Base-by-base conservation (phyloP, 2,113 vertebrate genomes). In the Embiotoca jacksoni region DNA sequence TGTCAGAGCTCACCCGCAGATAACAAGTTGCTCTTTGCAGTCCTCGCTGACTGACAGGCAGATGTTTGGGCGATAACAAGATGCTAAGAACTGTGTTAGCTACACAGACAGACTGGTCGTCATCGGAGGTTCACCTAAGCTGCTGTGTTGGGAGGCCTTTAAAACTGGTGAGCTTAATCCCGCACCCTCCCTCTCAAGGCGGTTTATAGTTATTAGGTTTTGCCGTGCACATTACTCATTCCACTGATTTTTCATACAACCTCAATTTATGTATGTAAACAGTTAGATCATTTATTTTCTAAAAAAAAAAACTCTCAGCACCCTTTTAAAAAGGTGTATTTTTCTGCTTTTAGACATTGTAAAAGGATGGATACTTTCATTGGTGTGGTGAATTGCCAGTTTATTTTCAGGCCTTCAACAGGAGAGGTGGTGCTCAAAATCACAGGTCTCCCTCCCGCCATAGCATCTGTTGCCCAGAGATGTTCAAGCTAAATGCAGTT, bases 1-100 rank as follows among this genome's bases (percentile, higher is more conserved):
- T 72, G 73, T 58, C 46, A 1, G 41, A 74, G 69, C 36, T 57
- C 61, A n/a, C 10, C 16, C 7, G 6, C 49, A 71, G 75, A 65
- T 44, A 61, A 69, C 50, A 35, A 1, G 31, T 39, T 52, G 36
- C 61, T 44, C 57, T 71, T 49, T 60, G 55, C 41, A 13, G 36
- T 44, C 37, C 16, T 36, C 14, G 53, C 67, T 69, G 80, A 80
- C 37, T 80, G 82, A 85, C 58, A 80, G 80, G 46, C 9, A 57
- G 50, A 81, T 72, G 53, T 79, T 60, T 71, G 39, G 41, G 46
- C 23, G 61, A 75, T 78, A 72, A 75, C 16, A 44, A 39, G 31
- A 70, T 0, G 7, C 13, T 49, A 11, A 50, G 68, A 67, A 52
- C 61, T 30, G 3, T 57, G 57, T 16, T 6, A 31, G 61, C 67